Base-by-base conservation (phyloP, 1,140 invertebrate genomes). In the Penaeus indicus region DNA sequence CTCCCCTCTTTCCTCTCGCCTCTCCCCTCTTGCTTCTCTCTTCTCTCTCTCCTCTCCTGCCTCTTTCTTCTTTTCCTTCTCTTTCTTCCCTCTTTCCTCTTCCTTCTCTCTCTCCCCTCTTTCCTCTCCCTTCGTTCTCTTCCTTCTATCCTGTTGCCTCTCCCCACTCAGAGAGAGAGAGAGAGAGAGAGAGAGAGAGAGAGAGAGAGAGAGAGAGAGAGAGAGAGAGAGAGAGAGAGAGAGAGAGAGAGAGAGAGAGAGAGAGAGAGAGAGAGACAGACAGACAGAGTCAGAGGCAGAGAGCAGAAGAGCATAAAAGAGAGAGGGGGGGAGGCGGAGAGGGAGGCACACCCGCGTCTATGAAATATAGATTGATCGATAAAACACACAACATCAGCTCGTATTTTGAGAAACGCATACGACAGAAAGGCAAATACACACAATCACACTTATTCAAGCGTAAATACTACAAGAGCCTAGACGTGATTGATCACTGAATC, bases 201-300 rank as follows among this genome's bases (percentile, higher is more conserved):
- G 79, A 81, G 47, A 54, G 47, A 81, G 79, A 81, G 47, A 54
- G 47, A 81, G 47, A 81, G 47, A 54, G 47, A 81, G 54, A 81
- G 47, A 47, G 47, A 81, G 79, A 81, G 47, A 47, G 47, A 81
- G 79, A 81, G 77, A 80, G 47, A 54, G 47, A 80, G 78, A 80
- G 47, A 54, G 47, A 80, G 78, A 60, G 47, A 54, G 47, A 80
- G 78, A 60, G n/a, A 60, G 60, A 82, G 60, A 54, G 54, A 47
- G 54, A 81, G 42, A 81, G 27, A 60, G 19, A 81, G 47, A 47
- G 19, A 60, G 19, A n/a, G 3, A 54, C 54, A 47, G 18, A 82
- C 10, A 63, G 64, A 27, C 62, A 62, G 27, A 47, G 64, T n/a
- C 18, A 22, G n/a, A 22, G 47, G 75, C 16, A 42, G 38, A 77